Percentiles rank a stretch among this genome's conserved stretches.
phyloP scores from a whole-genome alignment of 2,797 vertebrate genomes.

The Nannoperca obscura region DNA sequence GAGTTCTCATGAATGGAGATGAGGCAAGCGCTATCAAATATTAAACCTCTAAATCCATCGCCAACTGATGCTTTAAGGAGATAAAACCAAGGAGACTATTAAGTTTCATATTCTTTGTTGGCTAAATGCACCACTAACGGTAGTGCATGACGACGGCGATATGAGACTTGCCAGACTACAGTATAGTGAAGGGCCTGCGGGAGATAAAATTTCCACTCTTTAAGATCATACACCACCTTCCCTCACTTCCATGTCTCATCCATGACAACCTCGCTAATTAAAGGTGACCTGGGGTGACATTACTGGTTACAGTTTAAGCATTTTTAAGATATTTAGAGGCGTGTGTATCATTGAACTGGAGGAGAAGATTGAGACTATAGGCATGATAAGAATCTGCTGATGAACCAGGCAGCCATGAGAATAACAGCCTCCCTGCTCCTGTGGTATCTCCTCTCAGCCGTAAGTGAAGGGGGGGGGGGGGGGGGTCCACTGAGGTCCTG shows the following conservation, averaged over 20 bases:
- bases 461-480: conserved; percentile 28
- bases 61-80: conserved; percentile 67
- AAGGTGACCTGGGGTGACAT: conserved; percentile 57
- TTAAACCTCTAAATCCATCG: conserved; percentile 69
- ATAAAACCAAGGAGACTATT: conserved; percentile 69
- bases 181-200: conserved; percentile 21
- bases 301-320: conserved; percentile 38
- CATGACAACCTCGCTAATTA: conserved; percentile 59
- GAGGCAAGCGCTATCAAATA: conserved; percentile 67
- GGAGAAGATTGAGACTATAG: conserved; percentile 30
- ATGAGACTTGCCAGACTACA: conserved; percentile 47
- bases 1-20: conserved; percentile 62
- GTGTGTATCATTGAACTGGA: conserved; percentile 31
- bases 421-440: conserved; percentile 80
- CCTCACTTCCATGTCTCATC: conserved; percentile 22
- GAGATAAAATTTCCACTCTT: conserved; percentile 73
- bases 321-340: conserved; percentile 28
- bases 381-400: conserved; percentile 81
- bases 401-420: conserved; percentile 70
- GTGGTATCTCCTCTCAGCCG: conserved; percentile 75
- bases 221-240: conserved; percentile 23
- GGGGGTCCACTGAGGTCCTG: conserved; percentile 53
- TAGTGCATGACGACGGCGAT: conserved; percentile 49
- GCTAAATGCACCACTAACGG: conserved; percentile 70
- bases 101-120: conserved; percentile 83